Evolutionary conservation across 2,888 invertebrate genomes (phyloP).

Genomic region (Spatulosminthurus flaviceps): DNA sequence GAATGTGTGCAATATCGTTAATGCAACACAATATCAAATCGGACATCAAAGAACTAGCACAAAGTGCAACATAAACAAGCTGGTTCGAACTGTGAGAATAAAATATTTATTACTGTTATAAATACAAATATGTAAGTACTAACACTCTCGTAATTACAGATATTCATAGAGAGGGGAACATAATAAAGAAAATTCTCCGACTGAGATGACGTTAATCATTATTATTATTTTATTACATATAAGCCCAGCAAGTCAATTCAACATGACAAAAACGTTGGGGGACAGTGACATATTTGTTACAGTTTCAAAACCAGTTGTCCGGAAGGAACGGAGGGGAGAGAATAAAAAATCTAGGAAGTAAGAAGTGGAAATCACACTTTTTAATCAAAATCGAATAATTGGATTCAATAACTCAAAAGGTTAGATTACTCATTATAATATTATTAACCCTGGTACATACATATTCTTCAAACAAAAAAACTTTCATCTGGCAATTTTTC

Average conservation of each 20-base stretch:
- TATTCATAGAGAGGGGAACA: background rate
- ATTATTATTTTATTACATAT: conserved; percentile 7
- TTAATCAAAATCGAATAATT: background rate
- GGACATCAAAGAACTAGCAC: too few relatives aligned
- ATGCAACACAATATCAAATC: too few relatives aligned
- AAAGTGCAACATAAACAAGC: too few relatives aligned
- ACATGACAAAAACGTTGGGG: background rate
- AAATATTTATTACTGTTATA: too few relatives aligned
- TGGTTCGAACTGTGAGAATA: too few relatives aligned
- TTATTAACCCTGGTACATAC: too few relatives aligned
- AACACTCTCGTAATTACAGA: background rate
- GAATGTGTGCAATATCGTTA: too few relatives aligned
- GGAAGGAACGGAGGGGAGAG: background rate
- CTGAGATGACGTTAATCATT: background rate
- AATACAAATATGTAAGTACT: background rate
- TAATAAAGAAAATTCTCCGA: background rate
- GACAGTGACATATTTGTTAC: background rate
- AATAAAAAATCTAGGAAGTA: background rate
- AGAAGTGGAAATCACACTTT: background rate
- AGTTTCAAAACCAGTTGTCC: background rate
- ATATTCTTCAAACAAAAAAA: too few relatives aligned
- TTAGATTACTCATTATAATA: background rate
- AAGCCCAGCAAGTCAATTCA: background rate
- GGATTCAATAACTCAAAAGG: background rate
- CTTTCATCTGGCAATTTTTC: too few relatives aligned